Evolutionary conservation across 2,113 vertebrate species (phyloP).

Genomic region (Physeter macrocephalus): DNA sequence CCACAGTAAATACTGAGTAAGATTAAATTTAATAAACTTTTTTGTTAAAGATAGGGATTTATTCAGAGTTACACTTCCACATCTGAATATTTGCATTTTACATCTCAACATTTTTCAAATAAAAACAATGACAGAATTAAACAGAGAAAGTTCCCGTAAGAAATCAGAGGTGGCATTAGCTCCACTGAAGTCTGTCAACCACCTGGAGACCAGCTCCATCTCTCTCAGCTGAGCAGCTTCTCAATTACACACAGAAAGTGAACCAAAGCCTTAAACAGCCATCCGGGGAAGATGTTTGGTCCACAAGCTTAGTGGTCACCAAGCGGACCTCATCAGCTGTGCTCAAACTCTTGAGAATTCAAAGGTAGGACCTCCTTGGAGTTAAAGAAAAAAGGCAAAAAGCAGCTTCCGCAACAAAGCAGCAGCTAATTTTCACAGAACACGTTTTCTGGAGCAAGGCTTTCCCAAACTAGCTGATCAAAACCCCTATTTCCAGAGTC

Average conservation of each 20-base stretch:
- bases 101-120: background rate
- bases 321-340: background rate
- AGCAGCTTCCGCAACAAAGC: background rate
- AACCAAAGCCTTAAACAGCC: conserved; percentile 32
- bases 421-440: background rate
- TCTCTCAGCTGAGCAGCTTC: background rate
- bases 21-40: background rate
- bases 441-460: background rate
- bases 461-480: background rate
- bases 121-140: background rate
- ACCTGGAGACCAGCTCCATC: background rate
- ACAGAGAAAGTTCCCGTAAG: background rate
- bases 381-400: background rate
- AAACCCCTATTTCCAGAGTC: background rate
- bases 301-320: background rate
- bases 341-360: conserved; percentile 3
- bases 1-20: background rate
- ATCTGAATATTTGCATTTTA: background rate
- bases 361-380: background rate
- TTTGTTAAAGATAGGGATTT: background rate
- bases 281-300: background rate
- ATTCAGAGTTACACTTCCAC: background rate
- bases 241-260: background rate
- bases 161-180: background rate
- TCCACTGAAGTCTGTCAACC: background rate